Evolutionary conservation across 2,888 invertebrate species (phyloP), one percentile per base, ranked within the genome.

Genomic region (Tyria jacobaeae): DNA sequence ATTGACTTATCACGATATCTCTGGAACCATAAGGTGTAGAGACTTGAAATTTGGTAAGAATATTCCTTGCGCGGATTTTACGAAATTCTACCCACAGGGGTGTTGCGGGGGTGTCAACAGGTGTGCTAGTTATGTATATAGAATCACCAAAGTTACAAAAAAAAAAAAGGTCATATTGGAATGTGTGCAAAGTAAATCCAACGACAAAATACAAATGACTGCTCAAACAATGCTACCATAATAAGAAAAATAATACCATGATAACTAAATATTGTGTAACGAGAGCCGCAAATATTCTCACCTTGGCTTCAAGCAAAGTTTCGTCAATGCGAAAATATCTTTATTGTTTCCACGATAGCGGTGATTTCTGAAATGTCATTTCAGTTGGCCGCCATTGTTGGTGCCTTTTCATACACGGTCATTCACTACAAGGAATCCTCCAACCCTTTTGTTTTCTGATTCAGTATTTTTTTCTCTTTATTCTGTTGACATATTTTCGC

Each of bases 381-480:
- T 85, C 69, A 66, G 75, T 73, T 60, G 63, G 56, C 63, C 50
- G 62, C 79, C 70, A 84, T 86, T 88, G 83, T 75, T 70, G 67
- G 78, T 58, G 73, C 79, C 80, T 82, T 84, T 86, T 82, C 83
- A 80, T 78, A 75, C 74, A 69, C 75, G 69, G 64, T 78, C 81
- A 82, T 87, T 82, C 84, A 77, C 75, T 75, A 79, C 73, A 81
- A 83, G 81, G 84, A 80, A 79, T 81, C 71, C 69, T 71, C 61
- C 71, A 68, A 72, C 71, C 71, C 82, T 82, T 87, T 87, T 87
- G 86, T 88, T 86, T 85, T 83, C 69, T 79, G 74, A 80, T 79
- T 81, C 79, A 76, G 81, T 79, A 77, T 76, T 62, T 74, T 76
- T 70, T 80, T 79, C n/a, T n/a, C n/a, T n/a, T n/a, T n/a, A n/a